Evolutionary conservation across 2,113 vertebrate genomes (phyloP).

Genomic region (Garra rufa): DNA sequence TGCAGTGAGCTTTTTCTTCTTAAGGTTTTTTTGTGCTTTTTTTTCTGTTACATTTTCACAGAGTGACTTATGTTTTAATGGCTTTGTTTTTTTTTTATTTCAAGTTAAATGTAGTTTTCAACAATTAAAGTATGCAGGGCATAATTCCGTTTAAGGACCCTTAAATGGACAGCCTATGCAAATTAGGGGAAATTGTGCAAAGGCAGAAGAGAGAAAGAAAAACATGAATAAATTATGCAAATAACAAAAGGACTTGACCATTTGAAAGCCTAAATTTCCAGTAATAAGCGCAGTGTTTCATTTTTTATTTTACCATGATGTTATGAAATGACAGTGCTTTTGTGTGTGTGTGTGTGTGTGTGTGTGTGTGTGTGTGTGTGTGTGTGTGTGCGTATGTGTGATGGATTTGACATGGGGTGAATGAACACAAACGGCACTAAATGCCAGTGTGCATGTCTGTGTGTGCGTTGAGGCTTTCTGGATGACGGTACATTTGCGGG

Average conservation of each 20-base stretch:
- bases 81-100: constrained; percentile 38
- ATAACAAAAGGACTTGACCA: constrained; percentile 95
- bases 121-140: constrained; percentile 97
- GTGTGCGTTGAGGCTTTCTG: constrained; percentile 32
- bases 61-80: constrained; percentile 7
- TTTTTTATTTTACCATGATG: constrained; percentile 83
- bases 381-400: too few relatives aligned
- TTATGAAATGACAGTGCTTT: constrained; percentile 95
- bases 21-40: neutral
- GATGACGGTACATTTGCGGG: constrained; percentile 43
- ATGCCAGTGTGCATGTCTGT: constrained; percentile 45
- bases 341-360: constrained; percentile 59
- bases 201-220: constrained; percentile 79
- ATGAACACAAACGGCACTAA: constrained; percentile 51
- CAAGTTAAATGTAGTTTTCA: constrained; percentile 74
- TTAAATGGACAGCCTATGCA: constrained; percentile 96
- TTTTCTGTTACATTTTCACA: neutral
- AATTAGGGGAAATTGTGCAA: constrained; percentile 93
- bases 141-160: constrained; percentile 95
- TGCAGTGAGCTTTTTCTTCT: constrained; percentile 74
- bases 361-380: neutral
- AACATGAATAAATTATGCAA: constrained; percentile 96
- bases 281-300: constrained; percentile 95
- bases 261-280: constrained; percentile 97
- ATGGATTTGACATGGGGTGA: constrained; percentile 54